Conservation (phyloP, 2,797 vertebrate genomes). For the Clarias platycephalus region DNA sequence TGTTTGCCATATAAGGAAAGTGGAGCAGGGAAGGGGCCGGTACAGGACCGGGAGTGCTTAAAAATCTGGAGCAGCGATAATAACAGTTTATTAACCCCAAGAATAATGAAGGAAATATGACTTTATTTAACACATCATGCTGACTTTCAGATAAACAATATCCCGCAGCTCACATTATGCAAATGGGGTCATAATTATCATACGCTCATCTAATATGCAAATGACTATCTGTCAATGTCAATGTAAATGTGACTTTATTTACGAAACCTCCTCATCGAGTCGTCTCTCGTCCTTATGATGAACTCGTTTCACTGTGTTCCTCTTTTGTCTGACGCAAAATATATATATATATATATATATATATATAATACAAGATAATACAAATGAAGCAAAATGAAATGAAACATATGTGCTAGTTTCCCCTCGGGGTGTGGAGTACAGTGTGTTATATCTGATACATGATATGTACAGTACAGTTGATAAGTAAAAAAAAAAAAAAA, state of each 20-base stretch:
- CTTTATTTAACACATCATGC: background rate
- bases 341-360: no score
- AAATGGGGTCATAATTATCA: background rate
- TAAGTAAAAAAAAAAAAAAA: background rate
- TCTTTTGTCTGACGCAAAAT: no score
- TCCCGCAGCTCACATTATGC: background rate
- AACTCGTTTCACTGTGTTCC: no score
- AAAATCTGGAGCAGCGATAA: background rate
- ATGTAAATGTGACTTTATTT: no score
- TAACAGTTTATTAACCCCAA: background rate
- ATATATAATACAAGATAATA: no score
- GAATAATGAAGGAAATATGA: background rate
- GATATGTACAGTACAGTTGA: background rate
- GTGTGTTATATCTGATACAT: background rate
- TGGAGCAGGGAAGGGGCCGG: background rate
- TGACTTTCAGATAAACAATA: background rate
- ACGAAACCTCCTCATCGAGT: no score
- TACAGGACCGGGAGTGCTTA: background rate
- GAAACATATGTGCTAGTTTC: no score
- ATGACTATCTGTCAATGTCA: no score
- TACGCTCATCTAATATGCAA: background rate
- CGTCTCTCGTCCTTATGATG: no score
- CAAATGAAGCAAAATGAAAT: no score
- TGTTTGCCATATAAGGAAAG: background rate
- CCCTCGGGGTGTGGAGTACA: no score